Evolutionary conservation across 2,888 invertebrate species (phyloP).

Genomic region (Drosophila lacicola): DNA sequence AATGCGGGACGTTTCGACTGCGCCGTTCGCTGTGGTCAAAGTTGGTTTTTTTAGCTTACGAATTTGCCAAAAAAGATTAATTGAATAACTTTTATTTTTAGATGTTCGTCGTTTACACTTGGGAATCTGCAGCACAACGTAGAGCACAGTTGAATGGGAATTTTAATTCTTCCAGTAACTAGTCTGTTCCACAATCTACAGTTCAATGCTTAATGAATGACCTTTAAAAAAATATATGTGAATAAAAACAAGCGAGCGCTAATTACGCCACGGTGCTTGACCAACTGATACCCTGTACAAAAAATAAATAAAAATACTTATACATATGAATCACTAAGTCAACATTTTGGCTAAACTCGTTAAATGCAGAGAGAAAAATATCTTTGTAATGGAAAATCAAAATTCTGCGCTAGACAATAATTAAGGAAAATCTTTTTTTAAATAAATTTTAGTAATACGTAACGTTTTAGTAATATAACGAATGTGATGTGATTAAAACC

Average conservation of each 20-base stretch:
- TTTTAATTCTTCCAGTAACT: slow-evolving; percentile 3
- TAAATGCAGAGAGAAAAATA: too few relatives aligned
- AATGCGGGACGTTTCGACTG: slow-evolving; percentile 80
- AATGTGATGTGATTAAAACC: too few relatives aligned
- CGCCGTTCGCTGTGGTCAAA: slow-evolving; percentile 79
- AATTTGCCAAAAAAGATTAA: not conserved
- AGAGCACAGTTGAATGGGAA: not conserved
- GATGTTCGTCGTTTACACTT: slow-evolving; percentile 44
- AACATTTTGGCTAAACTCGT: too few relatives aligned
- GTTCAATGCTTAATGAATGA: slow-evolving; percentile 49
- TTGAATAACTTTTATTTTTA: slow-evolving; percentile 12
- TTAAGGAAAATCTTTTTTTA: too few relatives aligned
- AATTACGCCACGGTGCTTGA: not conserved
- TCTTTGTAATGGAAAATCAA: too few relatives aligned
- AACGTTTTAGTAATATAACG: too few relatives aligned
- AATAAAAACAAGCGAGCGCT: slow-evolving; percentile 24
- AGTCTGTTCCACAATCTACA: slow-evolving; percentile 32
- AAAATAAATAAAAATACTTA: not conserved
- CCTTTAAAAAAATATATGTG: slow-evolving; percentile 28
- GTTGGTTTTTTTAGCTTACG: slow-evolving; percentile 58
- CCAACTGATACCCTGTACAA: slow-evolving; percentile 10
- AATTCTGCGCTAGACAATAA: too few relatives aligned
- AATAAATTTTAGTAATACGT: too few relatives aligned
- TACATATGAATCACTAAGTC: not conserved
- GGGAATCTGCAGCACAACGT: slow-evolving; percentile 50